phyloP scores from a whole-genome alignment of 2,797 vertebrate species.

The Rhodeus uyekii region DNA sequence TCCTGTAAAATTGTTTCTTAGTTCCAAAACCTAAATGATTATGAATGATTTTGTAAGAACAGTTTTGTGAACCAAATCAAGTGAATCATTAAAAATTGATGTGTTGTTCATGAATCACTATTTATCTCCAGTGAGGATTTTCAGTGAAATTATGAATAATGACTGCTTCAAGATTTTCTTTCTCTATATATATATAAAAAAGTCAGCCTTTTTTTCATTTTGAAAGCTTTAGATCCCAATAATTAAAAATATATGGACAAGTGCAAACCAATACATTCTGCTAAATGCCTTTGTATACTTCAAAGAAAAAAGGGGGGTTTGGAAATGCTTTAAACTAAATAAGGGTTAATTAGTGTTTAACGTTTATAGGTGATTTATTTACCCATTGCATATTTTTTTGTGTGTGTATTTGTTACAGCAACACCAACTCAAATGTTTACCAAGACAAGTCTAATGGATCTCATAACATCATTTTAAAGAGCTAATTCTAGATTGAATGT shows the following conservation, averaged over 20 bases:
- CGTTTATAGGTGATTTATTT: neutral
- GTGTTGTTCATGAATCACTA: neutral
- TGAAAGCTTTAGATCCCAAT: neutral
- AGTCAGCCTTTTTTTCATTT: neutral
- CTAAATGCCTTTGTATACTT: neutral
- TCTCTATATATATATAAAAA: too few species aligned
- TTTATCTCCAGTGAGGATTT: neutral
- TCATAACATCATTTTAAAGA: neutral
- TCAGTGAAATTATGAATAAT: neutral
- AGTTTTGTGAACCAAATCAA: neutral
- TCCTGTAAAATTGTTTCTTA: neutral
- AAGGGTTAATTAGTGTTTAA: neutral
- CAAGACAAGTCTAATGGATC: neutral
- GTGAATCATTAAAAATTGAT: neutral
- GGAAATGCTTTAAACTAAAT: neutral
- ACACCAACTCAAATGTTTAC: neutral
- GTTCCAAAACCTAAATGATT: neutral
- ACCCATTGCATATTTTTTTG: neutral
- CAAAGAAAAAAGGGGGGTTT: neutral
- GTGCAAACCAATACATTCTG: neutral
- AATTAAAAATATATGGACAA: neutral
- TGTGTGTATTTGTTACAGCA: neutral
- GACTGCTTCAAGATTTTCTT: neutral
- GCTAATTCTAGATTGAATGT: neutral
- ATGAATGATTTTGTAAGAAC: neutral